Conservation (phyloP, 92 coral and sea anemone genomes). For the Paragorgia papillata region DNA sequence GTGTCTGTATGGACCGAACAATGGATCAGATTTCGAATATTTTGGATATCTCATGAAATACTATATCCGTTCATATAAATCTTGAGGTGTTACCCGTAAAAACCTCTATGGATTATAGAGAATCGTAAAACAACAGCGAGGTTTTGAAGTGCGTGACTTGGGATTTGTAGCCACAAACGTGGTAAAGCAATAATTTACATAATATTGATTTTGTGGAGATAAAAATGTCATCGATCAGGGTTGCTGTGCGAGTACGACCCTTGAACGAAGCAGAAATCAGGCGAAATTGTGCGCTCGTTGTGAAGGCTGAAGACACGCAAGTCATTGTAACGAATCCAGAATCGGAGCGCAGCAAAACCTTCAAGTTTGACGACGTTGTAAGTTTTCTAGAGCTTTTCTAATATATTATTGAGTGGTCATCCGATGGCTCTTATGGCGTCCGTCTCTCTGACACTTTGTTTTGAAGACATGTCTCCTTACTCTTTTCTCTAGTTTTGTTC, state of each 20-base stretch:
- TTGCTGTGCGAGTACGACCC: slow-evolving; percentile 83
- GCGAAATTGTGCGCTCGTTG: slow-evolving; percentile 65
- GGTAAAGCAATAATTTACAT: slow-evolving; percentile 18
- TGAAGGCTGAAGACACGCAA: slow-evolving; percentile 68
- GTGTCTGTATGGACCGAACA: background rate
- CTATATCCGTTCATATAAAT: slow-evolving; percentile 1
- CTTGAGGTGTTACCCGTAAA: background rate
- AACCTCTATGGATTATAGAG: background rate
- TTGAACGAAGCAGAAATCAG: slow-evolving; percentile 72
- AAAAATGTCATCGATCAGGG: slow-evolving; percentile 59
- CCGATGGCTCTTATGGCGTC: slow-evolving; percentile 6
- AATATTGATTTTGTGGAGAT: slow-evolving; percentile 28
- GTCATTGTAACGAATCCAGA: slow-evolving; percentile 79
- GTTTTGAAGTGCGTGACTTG: slow-evolving; percentile 2
- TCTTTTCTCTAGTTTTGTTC: slow-evolving; percentile 46
- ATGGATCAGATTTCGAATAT: slow-evolving; percentile 28
- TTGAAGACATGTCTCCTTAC: slow-evolving; percentile 2
- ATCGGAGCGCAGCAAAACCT: slow-evolving; percentile 69
- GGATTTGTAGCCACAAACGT: slow-evolving; percentile 8
- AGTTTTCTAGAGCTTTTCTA: slow-evolving; percentile 11
- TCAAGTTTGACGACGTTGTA: slow-evolving; percentile 88
- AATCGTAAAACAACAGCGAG: background rate
- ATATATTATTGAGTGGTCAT: background rate
- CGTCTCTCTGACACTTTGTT: background rate
- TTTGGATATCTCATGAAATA: slow-evolving; percentile 29